phyloP scores from a whole-genome alignment of 2,888 invertebrate species.

The Drosophila multiciliata region DNA sequence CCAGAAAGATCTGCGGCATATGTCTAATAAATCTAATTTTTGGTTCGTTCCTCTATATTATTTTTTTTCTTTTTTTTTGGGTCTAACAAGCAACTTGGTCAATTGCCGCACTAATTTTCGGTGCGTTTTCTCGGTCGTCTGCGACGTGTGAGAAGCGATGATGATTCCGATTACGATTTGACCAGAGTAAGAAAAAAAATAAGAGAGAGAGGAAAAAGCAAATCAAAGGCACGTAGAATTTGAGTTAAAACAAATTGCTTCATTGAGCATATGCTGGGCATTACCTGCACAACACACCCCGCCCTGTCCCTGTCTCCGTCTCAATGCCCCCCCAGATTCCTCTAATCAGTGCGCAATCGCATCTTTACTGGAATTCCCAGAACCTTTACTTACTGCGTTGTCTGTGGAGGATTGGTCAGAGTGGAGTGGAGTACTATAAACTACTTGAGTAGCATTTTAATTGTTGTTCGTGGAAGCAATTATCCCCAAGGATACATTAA shows the following conservation, averaged over 20 bases:
- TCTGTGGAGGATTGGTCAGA: slow-evolving; percentile 15
- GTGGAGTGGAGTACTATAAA: slow-evolving; percentile 16
- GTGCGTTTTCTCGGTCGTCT: slow-evolving; percentile 69
- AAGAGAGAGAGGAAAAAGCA: slow-evolving; percentile 6
- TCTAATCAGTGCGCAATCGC: slow-evolving; percentile 56
- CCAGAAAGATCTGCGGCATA: slow-evolving; percentile 67
- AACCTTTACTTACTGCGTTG: slow-evolving; percentile 37
- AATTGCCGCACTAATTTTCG: slow-evolving; percentile 73
- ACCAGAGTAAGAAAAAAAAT: slow-evolving; percentile 18
- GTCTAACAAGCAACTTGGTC: slow-evolving; percentile 36
- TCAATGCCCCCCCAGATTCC: slow-evolving; percentile 3
- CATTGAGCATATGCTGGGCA: slow-evolving; percentile 56
- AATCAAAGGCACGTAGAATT: slow-evolving; percentile 59
- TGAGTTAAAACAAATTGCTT: slow-evolving; percentile 69
- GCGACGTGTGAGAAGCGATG: slow-evolving; percentile 65
- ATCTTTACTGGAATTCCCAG: slow-evolving; percentile 45
- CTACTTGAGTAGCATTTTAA: slow-evolving; percentile 75
- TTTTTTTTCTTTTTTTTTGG: background rate
- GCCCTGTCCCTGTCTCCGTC: background rate
- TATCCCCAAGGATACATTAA: slow-evolving; percentile 32
- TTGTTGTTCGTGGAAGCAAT: slow-evolving; percentile 71
- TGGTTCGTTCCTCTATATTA: background rate
- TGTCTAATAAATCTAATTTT: slow-evolving; percentile 74
- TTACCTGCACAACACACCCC: slow-evolving; percentile 43
- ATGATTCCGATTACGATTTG: slow-evolving; percentile 46